Evolutionary conservation across 2,888 invertebrate species (phyloP), one percentile per base, ranked within the genome.

Genomic region (Axea sp.): DNA sequence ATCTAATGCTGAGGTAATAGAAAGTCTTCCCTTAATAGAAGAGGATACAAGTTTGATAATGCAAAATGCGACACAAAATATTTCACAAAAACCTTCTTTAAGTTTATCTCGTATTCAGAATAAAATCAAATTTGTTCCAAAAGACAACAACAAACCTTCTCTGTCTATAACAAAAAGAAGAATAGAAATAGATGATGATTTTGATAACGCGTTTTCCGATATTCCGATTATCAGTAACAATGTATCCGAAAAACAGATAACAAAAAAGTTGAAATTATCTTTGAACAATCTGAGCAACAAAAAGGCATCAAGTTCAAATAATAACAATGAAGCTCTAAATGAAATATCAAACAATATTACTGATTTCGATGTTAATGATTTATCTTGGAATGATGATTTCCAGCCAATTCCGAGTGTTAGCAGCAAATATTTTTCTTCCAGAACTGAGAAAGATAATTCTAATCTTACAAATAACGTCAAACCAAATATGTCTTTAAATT

Each of bases 231-330:
- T n/a, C n/a, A n/a, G 22, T 14, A 41, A 33, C 19, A 8, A 30
- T 3, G n/a, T 19, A 1, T 5, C 22, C 4, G 19, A 8, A 12
- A 39, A 12, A 33, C n/a, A n/a, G 1, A 3, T 19, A 2, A 0
- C 14, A n/a, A 45, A 35, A 8, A 62, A 49, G 9, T 28, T 12
- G 4, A 62, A 62, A 15, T 7, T 64, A n/a, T n/a, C n/a, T n/a
- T n/a, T n/a, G n/a, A n/a, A n/a, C n/a, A n/a, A n/a, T n/a, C n/a
- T n/a, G n/a, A n/a, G n/a, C n/a, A n/a, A n/a, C n/a, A n/a, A n/a
- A n/a, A n/a, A n/a, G n/a, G n/a, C n/a, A n/a, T n/a, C n/a, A n/a
- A n/a, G n/a, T n/a, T n/a, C n/a, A n/a, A n/a, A n/a, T n/a, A n/a
- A n/a, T n/a, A n/a, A n/a, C n/a, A n/a, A n/a, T n/a, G n/a, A n/a